phyloP scores from a whole-genome alignment of 2,888 invertebrate genomes.

The Pristionchus exspectatus region DNA sequence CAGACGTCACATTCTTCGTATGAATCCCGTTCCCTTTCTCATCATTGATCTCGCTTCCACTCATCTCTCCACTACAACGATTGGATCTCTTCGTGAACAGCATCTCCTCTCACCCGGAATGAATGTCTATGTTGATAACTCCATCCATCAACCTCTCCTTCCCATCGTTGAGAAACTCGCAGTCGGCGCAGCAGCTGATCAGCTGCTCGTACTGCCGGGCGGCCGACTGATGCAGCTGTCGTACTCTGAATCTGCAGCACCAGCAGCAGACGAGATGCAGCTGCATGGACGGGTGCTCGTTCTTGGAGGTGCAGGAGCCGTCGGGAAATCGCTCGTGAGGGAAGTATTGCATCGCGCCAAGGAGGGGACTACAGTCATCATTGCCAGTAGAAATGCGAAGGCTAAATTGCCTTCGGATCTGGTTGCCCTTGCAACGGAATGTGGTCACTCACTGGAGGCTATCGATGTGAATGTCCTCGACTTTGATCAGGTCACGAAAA shows the following conservation, averaged over 20 bases:
- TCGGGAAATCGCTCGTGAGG: slow-evolving; percentile 54
- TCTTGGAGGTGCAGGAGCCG: slow-evolving; percentile 56
- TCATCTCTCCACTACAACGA: neutral
- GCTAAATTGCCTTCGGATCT: neutral
- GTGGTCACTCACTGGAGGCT: slow-evolving; percentile 32
- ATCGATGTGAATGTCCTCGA: slow-evolving; percentile 39
- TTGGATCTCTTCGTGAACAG: slow-evolving; percentile 51
- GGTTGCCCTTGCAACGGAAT: neutral
- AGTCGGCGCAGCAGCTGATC: neutral
- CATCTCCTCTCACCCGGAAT: neutral
- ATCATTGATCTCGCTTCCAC: neutral
- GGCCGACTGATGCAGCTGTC: slow-evolving; percentile 2
- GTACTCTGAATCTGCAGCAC: slow-evolving; percentile 4
- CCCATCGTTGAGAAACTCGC: neutral
- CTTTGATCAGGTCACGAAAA: neutral
- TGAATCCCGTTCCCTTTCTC: neutral
- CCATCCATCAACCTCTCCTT: neutral
- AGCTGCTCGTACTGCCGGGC: neutral
- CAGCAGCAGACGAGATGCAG: neutral
- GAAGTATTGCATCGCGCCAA: slow-evolving; percentile 38
- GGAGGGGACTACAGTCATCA: slow-evolving; percentile 27
- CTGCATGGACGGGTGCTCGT: slow-evolving; percentile 54
- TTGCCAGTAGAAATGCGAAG: slow-evolving; percentile 36
- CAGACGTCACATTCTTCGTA: neutral
- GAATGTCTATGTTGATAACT: slow-evolving; percentile 26